These are phyloP conservation scores for Dipodomys merriami DNA, from an alignment of 2,113 vertebrate genomes.

Conservation along the genomic window DNA sequence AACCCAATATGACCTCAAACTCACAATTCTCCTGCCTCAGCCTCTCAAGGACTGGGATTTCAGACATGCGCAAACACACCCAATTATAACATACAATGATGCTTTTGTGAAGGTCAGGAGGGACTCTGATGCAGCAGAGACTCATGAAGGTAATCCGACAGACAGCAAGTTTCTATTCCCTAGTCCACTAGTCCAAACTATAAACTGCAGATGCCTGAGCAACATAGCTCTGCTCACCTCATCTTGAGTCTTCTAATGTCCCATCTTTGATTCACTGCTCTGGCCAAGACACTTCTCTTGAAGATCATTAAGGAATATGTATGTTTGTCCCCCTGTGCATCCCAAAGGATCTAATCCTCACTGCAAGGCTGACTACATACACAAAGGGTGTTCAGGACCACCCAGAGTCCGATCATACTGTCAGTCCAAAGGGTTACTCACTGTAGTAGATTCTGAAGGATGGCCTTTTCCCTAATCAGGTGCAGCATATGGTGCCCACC, in stretches of 20 bases:
- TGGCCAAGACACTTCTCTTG: background rate
- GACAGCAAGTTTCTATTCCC: background rate
- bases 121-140: fast-evolving
- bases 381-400: background rate
- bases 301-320: background rate
- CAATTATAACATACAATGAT: background rate
- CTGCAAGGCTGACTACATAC: too few species aligned
- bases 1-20: too few species aligned
- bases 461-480: background rate
- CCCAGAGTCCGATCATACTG: background rate
- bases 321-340: background rate
- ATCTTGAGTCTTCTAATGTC: background rate
- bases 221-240: fast-evolving
- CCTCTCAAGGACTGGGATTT: too few species aligned
- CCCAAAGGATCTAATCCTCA: background rate
- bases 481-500: fast-evolving
- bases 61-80: too few species aligned
- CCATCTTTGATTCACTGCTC: background rate
- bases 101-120: background rate
- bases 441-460: background rate
- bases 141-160: background rate
- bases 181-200: background rate
- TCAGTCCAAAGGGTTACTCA: background rate
- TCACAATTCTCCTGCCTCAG: too few species aligned
- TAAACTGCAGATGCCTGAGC: background rate